These are phyloP conservation scores for Caloenas nicobarica DNA, from an alignment of 2,113 vertebrate genomes.

Conservation along the genomic window DNA sequence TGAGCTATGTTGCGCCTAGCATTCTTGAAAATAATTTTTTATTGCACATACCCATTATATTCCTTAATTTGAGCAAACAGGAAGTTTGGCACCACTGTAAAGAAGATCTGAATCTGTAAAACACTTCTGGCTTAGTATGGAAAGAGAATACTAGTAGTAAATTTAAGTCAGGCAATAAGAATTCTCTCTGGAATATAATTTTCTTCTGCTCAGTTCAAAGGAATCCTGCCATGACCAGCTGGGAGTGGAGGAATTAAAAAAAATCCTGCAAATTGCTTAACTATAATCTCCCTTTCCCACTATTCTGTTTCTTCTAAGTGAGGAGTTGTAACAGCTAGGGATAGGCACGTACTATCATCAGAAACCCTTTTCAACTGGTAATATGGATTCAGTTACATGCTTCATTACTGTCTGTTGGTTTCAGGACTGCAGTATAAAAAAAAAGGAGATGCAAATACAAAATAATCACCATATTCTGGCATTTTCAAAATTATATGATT, in stretches of 20 bases:
- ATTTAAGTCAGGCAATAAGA: not conserved
- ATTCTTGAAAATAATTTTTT: not conserved
- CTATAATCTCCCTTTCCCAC: not conserved
- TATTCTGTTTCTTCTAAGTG: not conserved
- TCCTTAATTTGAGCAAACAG: slow-evolving; percentile 9
- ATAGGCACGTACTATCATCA: not conserved
- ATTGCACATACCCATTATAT: not conserved
- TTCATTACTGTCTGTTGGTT: not conserved
- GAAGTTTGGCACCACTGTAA: not conserved
- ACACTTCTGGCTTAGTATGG: not conserved
- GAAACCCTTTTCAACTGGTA: not conserved
- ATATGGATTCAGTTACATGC: not conserved
- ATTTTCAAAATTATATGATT: not conserved
- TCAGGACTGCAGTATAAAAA: not conserved
- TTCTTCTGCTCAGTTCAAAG: not conserved
- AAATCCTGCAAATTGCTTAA: not conserved
- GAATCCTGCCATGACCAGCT: not conserved
- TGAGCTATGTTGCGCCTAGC: not conserved
- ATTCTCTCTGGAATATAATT: not conserved
- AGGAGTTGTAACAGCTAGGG: not conserved
- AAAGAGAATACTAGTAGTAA: not conserved
- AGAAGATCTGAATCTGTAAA: not conserved
- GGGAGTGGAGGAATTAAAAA: not conserved
- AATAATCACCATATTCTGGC: not conserved
- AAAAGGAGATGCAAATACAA: not conserved